Evolutionary conservation across 92 coral and sea anemone species (phyloP).

Genomic region (Desmophyllum pertusum): DNA sequence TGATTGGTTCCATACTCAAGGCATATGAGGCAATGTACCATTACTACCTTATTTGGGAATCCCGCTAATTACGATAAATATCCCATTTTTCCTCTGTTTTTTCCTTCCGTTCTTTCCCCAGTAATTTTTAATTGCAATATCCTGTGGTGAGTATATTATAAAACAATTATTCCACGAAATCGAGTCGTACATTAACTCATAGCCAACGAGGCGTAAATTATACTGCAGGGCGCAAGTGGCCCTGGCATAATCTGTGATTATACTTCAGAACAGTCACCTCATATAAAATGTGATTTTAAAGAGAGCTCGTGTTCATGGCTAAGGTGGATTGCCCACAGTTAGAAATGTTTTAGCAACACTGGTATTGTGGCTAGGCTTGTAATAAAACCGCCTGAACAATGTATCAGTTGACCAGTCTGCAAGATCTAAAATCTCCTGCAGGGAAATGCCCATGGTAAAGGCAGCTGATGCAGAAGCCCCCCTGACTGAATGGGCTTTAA

Average conservation of each 20-base stretch:
- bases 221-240: constrained; percentile 60
- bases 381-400: constrained; percentile 55
- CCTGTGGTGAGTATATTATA: too few species aligned
- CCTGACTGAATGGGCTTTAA: constrained; percentile 54
- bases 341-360: constrained; percentile 21
- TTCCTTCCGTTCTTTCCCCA: too few species aligned
- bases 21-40: too few species aligned
- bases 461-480: constrained; percentile 48
- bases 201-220: too few species aligned
- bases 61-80: too few species aligned
- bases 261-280: too few species aligned
- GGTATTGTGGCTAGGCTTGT: constrained; percentile 35
- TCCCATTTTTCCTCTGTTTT: too few species aligned
- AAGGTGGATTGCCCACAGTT: background rate
- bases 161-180: too few species aligned
- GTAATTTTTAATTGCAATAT: too few species aligned
- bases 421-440: constrained; percentile 36
- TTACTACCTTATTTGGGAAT: too few species aligned
- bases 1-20: too few species aligned
- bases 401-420: constrained; percentile 54
- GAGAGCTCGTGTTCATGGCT: constrained; percentile 29
- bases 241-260: constrained; percentile 65
- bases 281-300: constrained; percentile 51
- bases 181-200: too few species aligned
- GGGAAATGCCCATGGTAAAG: constrained; percentile 14